Conservation (phyloP, 1,140 invertebrate species). For the Caenorhabditis inopinata region DNA sequence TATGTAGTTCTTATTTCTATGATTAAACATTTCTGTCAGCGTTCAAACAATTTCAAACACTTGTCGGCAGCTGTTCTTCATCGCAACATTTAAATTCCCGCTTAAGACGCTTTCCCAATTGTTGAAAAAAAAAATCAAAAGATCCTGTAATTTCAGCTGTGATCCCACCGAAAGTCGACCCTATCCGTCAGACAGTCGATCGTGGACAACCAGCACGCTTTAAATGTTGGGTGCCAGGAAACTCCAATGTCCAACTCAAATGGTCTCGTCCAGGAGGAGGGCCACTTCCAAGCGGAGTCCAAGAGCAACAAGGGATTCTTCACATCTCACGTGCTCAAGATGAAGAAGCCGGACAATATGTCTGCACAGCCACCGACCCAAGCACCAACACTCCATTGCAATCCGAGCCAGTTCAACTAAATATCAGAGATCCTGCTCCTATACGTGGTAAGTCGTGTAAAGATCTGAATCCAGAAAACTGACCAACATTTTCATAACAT, state of each 20-base stretch:
- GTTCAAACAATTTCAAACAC: no score
- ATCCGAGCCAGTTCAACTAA: constrained; percentile 42
- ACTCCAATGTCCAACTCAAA: constrained; percentile 57
- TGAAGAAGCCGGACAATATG: constrained; percentile 51
- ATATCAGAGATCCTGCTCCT: constrained; percentile 31
- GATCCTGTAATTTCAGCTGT: constrained; percentile 41
- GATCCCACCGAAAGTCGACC: constrained; percentile 58
- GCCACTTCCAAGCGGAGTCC: constrained; percentile 54
- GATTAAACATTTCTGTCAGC: no score
- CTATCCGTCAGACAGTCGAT: constrained; percentile 56
- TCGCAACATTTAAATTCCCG: no score
- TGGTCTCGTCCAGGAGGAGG: constrained; percentile 59
- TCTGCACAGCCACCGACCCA: constrained; percentile 63
- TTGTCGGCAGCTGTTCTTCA: no score
- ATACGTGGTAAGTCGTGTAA: no score
- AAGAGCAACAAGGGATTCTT: constrained; percentile 54
- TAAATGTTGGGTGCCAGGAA: constrained; percentile 63
- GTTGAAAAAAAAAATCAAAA: no score
- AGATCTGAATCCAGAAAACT: no score
- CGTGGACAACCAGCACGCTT: constrained; percentile 60
- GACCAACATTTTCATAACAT: no score
- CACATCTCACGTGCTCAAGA: constrained; percentile 30
- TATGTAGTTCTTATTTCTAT: not conserved
- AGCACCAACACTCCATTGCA: constrained; percentile 42
- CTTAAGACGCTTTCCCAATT: no score